Base-by-base conservation (phyloP, 2,797 vertebrate species). In the Cottoperca gobio region DNA sequence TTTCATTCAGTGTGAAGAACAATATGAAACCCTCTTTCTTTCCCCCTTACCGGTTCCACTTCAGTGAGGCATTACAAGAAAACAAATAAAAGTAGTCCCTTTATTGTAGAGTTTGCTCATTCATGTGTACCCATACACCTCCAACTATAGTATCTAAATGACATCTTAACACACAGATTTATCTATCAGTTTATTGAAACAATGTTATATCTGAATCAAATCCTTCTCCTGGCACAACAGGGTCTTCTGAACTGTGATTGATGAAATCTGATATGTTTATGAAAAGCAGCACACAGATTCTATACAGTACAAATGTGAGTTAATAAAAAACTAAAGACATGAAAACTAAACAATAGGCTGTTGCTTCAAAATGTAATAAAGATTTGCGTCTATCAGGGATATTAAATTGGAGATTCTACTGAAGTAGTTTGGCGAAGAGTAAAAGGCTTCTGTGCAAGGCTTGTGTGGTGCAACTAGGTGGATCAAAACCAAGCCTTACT, bases 381-480 rank as follows among this genome's bases (percentile, higher is more conserved):
- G 8, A 23, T 71, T 55, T 74, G 16, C 61, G 63, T 16, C 26
- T 48, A 68, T 54, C 40, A 23, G 64, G 59, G 49, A 54, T 12
- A 1, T 49, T 35, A 76, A 21, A 69, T 14, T 46, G 10, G 43
- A 64, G 42, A 60, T 67, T 79, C 45, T 68, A 33, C 21, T 23
- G 16, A 48, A 72, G 60, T 21, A 39, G 43, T 83, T 88, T 87
- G 88, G 86, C 83, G 86, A 78, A 79, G 23, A 70, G n/a, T 68
- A 55, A 78, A 91, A 86, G 88, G 81, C 78, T 67, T 80, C 55
- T 73, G 82, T 79, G 65, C 78, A 83, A 89, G 81, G 84, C 81
- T 40, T 55, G 37, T 35, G 60, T 66, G 82, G 82, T 79, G 53
- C 61, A 43, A 42, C 58, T 12, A 54, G 19, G 46, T 78, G n/a